phyloP scores from a whole-genome alignment of 1,140 invertebrate species.

The Penaeus chinensis region DNA sequence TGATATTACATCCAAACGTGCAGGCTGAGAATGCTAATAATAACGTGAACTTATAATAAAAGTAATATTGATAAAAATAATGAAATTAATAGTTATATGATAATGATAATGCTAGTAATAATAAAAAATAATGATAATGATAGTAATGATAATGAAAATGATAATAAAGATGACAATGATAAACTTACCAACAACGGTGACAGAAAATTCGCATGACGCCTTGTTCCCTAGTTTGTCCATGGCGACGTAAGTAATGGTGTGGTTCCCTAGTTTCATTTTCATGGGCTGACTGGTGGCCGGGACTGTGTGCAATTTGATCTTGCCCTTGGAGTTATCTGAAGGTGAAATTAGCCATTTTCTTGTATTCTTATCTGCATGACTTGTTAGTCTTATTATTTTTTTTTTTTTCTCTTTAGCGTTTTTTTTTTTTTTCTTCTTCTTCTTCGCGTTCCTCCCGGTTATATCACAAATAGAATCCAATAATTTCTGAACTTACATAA shows the following conservation, averaged over 20 bases:
- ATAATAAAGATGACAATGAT: background rate
- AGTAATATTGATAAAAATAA: no score
- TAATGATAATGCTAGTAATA: no score
- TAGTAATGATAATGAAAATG: background rate
- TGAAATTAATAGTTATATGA: no score
- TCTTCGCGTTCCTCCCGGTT: background rate
- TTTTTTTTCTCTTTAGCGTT: background rate
- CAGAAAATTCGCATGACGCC: constrained; percentile 69
- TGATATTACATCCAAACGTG: no score
- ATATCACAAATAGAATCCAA: background rate
- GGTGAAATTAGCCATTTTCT: background rate
- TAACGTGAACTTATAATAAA: no score
- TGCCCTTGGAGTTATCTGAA: constrained; percentile 70
- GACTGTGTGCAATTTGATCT: constrained; percentile 69
- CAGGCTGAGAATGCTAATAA: no score
- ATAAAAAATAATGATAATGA: no score
- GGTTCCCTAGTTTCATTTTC: constrained; percentile 69
- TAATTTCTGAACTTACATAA: background rate
- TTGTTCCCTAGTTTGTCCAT: constrained; percentile 70
- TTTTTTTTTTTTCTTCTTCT: no score
- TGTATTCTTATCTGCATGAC: no score
- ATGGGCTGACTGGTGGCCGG: constrained; percentile 71
- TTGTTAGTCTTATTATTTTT: background rate
- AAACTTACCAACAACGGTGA: constrained; percentile 69
- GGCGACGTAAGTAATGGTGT: constrained; percentile 69